Evolutionary conservation across 2,888 invertebrate genomes (phyloP).

Genomic region (Ectemnius continuus): DNA sequence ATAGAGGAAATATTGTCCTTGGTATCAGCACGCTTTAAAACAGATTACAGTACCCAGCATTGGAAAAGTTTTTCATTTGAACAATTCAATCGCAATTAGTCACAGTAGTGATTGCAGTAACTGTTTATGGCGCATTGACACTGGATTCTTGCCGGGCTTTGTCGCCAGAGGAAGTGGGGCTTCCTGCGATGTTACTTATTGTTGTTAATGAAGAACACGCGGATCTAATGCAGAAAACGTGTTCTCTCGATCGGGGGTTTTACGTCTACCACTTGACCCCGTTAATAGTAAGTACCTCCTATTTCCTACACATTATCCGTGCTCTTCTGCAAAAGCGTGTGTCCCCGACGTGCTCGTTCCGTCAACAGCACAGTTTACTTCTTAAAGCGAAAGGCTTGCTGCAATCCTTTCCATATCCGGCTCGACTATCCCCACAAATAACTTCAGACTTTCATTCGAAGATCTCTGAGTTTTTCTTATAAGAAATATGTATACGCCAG

Average conservation of each 20-base stretch:
- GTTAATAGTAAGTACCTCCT: slow-evolving; percentile 60
- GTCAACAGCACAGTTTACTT: too few relatives aligned
- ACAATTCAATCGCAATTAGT: too few relatives aligned
- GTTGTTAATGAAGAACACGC: slow-evolving; percentile 75
- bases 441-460: too few relatives aligned
- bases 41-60: too few relatives aligned
- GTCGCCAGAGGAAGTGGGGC: slow-evolving; percentile 56
- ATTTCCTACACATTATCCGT: slow-evolving; percentile 44
- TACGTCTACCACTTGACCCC: slow-evolving; percentile 66
- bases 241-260: slow-evolving; percentile 60
- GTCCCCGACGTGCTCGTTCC: slow-evolving; percentile 25
- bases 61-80: too few relatives aligned
- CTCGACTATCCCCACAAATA: background rate
- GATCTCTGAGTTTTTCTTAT: too few relatives aligned
- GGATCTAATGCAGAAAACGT: slow-evolving; percentile 77
- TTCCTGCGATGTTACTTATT: slow-evolving; percentile 68
- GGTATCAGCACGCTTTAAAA: too few relatives aligned
- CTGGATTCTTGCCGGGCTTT: slow-evolving; percentile 61
- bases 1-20: too few relatives aligned
- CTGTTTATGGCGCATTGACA: slow-evolving; percentile 37
- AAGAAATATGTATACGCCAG: too few relatives aligned
- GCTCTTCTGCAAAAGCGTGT: slow-evolving; percentile 40
- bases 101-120: background rate
- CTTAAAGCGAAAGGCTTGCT: too few relatives aligned
- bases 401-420: background rate